A percentile compares a stretch with the other conserved stretches of the same genome.
Evolutionary conservation across 2,113 vertebrate genomes (phyloP).

Genomic region (Cinclus mexicanus): DNA sequence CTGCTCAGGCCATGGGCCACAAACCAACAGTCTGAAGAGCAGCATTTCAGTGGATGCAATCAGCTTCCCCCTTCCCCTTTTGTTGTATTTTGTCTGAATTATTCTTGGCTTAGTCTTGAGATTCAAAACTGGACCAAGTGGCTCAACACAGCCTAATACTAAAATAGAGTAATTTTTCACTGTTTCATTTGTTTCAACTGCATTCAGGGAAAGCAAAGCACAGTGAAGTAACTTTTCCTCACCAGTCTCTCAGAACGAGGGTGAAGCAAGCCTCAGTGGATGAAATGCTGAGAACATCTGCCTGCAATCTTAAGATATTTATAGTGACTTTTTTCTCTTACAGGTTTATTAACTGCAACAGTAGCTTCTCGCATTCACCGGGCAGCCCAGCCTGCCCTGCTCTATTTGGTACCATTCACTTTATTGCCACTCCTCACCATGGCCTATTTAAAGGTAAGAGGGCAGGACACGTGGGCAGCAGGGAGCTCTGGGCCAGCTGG

Average conservation of each 20-base stretch:
- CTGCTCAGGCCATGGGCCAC: neutral
- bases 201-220: neutral
- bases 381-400: conserved; percentile 95
- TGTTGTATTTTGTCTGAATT: neutral
- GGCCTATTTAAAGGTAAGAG: conserved; percentile 98
- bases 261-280: neutral
- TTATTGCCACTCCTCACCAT: conserved; percentile 98
- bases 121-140: neutral
- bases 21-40: neutral
- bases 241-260: neutral
- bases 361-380: conserved; percentile 98
- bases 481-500: neutral
- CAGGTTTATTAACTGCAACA: conserved; percentile 96
- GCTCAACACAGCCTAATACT: neutral
- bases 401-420: conserved; percentile 98
- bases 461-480: neutral
- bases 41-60: neutral
- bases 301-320: neutral
- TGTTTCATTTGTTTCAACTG: neutral
- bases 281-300: neutral
- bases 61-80: neutral
- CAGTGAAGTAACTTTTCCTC: neutral
- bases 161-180: neutral
- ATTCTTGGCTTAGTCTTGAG: neutral
- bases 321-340: neutral